Percentiles rank a stretch among this genome's conserved stretches.
phyloP scores from a whole-genome alignment of 2,888 invertebrate genomes.

The Halocaridina rubra region DNA sequence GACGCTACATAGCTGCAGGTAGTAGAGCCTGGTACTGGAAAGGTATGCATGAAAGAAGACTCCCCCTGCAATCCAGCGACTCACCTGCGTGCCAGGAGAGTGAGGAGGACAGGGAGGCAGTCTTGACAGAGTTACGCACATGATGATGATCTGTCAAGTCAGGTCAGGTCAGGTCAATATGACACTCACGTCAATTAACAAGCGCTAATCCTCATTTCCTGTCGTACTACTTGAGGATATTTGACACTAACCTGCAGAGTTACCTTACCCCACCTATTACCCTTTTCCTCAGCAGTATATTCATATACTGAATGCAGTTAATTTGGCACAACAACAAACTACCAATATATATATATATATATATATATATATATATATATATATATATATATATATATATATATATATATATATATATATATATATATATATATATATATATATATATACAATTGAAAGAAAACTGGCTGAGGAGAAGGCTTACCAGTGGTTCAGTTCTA shows the following conservation, averaged over 20 bases:
- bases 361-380: too few species aligned
- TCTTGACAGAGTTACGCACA: slow-evolving; percentile 63
- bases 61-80: slow-evolving; percentile 47
- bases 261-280: slow-evolving; percentile 32
- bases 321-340: too few species aligned
- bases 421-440: slow-evolving; percentile 3
- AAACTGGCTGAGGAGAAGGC: background rate
- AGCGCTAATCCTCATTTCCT: slow-evolving; percentile 51
- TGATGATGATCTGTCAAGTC: slow-evolving; percentile 63
- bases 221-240: slow-evolving; percentile 49
- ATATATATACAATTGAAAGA: background rate
- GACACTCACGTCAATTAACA: slow-evolving; percentile 38
- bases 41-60: slow-evolving; percentile 27
- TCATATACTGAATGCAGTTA: too few species aligned
- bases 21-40: slow-evolving; percentile 29
- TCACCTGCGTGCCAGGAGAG: slow-evolving; percentile 64
- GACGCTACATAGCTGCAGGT: slow-evolving; percentile 51
- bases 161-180: slow-evolving; percentile 58
- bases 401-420: too few species aligned
- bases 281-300: slow-evolving; percentile 31
- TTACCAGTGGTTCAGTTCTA: background rate
- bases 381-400: too few species aligned
- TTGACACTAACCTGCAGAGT: slow-evolving; percentile 30
- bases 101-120: slow-evolving; percentile 63
- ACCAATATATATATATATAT: too few species aligned